phyloP scores from a whole-genome alignment of 2,113 vertebrate species.

The Halichoerus grypus region DNA sequence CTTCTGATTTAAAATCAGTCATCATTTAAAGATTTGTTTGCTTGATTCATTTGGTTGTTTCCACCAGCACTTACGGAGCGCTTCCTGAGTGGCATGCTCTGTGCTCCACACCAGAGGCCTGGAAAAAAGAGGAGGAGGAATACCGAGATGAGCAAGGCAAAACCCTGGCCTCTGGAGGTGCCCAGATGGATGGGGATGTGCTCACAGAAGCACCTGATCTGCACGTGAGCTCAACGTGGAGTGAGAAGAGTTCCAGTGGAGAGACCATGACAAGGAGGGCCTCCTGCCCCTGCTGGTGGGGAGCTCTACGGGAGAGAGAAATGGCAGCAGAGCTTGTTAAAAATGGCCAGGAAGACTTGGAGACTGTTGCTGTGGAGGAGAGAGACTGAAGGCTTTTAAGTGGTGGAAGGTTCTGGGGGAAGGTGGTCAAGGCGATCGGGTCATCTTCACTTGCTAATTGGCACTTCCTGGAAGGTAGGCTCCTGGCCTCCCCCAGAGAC shows the following conservation, averaged over 20 bases:
- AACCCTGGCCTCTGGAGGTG: neutral
- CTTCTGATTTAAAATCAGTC: neutral
- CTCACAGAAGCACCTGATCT: neutral
- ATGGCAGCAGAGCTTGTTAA: neutral
- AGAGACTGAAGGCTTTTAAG: too few relatives aligned
- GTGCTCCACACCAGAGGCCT: neutral
- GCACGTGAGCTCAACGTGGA: too few relatives aligned
- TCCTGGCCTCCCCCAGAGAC: neutral
- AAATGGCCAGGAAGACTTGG: neutral
- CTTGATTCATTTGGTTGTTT: neutral
- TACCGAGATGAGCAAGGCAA: neutral
- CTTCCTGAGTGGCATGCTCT: neutral
- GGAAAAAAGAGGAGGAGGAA: neutral
- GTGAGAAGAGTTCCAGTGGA: neutral
- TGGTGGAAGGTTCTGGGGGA: neutral
- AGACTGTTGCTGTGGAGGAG: neutral
- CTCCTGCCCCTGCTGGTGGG: neutral
- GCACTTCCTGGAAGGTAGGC: neutral
- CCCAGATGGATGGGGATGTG: accelerated
- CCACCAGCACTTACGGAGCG: neutral
- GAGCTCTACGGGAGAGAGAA: neutral
- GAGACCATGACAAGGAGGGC: neutral
- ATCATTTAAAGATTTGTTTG: neutral
- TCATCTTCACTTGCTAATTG: neutral
- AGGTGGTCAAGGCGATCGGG: too few relatives aligned